Evolutionary conservation across 2,113 vertebrate species (phyloP).

Genomic region (Lepidothrix coronata): DNA sequence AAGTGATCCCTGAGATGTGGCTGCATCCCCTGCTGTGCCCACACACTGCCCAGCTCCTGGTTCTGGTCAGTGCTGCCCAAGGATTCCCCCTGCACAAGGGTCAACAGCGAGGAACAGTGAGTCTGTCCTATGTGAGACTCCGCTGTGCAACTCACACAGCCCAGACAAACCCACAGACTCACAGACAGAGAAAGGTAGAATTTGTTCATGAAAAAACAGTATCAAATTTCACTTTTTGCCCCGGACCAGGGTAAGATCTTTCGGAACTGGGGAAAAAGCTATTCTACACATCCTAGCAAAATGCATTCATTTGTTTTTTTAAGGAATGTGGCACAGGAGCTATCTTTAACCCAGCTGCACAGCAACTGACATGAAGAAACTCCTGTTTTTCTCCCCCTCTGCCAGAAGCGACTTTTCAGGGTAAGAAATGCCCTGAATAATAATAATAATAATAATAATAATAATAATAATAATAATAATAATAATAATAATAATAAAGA

Average conservation of each 20-base stretch:
- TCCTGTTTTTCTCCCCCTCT: background rate
- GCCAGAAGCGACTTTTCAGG: background rate
- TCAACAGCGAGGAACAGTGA: rapidly evolving
- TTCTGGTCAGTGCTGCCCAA: background rate
- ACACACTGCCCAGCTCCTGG: rapidly evolving
- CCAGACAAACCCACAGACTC: background rate
- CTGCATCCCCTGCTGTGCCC: rapidly evolving
- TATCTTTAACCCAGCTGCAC: background rate
- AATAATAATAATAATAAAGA: background rate
- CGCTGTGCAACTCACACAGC: rapidly evolving
- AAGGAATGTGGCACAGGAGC: background rate
- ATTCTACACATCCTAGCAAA: rapidly evolving
- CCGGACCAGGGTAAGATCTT: background rate
- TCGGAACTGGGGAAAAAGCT: background rate
- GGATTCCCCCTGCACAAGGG: background rate
- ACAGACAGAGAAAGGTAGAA: background rate
- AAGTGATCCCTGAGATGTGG: background rate
- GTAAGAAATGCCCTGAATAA: rapidly evolving
- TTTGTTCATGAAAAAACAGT: rapidly evolving
- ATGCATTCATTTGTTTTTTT: background rate
- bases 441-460: background rate
- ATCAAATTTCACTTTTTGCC: background rate
- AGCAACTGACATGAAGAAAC: background rate
- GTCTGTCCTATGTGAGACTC: rapidly evolving
- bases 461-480: no score